phyloP scores from a whole-genome alignment of 2,797 vertebrate species.

The Kryptolebias ocellatus region DNA sequence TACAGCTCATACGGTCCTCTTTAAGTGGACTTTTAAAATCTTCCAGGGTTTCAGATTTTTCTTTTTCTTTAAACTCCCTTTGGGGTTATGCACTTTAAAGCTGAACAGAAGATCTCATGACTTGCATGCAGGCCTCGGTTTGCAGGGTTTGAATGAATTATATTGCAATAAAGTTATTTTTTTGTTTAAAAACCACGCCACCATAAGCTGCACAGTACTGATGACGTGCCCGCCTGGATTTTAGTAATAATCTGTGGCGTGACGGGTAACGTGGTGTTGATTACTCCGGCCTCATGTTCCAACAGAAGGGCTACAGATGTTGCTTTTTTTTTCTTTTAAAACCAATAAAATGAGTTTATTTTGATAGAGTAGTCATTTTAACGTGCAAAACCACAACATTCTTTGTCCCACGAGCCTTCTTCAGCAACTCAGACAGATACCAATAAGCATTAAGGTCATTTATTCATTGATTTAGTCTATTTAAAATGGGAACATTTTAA shows the following conservation, averaged over 20 bases:
- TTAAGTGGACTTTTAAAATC: slow-evolving; percentile 7
- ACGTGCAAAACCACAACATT: neutral
- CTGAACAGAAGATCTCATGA: neutral
- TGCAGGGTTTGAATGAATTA: neutral
- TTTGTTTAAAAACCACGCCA: neutral
- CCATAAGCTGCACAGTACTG: neutral
- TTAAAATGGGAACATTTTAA: too few species aligned
- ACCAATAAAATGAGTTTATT: neutral
- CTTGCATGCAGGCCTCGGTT: neutral
- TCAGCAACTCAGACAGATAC: too few species aligned
- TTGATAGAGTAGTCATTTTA: neutral
- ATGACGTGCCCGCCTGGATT: neutral
- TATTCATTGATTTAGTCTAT: too few species aligned
- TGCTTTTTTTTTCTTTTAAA: neutral
- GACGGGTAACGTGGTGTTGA: too few species aligned
- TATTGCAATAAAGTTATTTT: neutral
- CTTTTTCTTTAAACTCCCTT: neutral
- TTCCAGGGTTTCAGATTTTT: neutral
- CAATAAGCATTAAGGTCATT: too few species aligned
- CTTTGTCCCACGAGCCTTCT: too few species aligned
- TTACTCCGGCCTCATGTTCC: too few species aligned
- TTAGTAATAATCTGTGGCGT: too few species aligned
- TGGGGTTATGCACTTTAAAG: neutral
- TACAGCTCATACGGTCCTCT: slow-evolving; percentile 36
- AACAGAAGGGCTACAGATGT: too few species aligned